A percentile compares a stretch with the other conserved stretches of the same genome.
Evolutionary conservation across 2,888 invertebrate species (phyloP).

Genomic region (Hylaea fasciaria): DNA sequence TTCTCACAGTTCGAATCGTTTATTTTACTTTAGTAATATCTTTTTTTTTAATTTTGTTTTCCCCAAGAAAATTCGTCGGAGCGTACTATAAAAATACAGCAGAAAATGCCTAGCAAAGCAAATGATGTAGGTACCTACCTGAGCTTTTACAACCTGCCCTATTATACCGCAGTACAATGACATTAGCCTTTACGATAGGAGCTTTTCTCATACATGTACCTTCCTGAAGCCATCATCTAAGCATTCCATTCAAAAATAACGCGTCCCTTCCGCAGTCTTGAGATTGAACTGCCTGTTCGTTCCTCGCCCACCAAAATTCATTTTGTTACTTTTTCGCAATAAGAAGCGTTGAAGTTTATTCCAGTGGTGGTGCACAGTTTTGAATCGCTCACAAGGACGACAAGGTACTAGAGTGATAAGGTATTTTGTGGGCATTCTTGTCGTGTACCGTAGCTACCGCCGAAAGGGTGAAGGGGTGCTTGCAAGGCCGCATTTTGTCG

Average conservation of each 20-base stretch:
- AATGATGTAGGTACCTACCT: neutral
- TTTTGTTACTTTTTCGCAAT: constrained; percentile 5
- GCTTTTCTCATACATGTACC: constrained; percentile 18
- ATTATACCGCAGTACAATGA: constrained; percentile 13
- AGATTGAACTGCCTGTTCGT: constrained; percentile 64
- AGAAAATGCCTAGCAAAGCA: neutral
- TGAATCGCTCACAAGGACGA: constrained; percentile 13
- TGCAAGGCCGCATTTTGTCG: constrained; percentile 65
- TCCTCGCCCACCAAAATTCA: constrained; percentile 27
- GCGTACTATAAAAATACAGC: no score
- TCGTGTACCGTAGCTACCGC: constrained; percentile 28
- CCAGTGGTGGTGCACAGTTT: neutral
- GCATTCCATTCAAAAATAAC: constrained; percentile 67
- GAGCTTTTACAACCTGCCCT: constrained; percentile 4
- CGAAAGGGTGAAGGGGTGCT: constrained; percentile 69
- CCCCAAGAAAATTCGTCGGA: no score
- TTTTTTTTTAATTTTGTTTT: no score
- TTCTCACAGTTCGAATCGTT: no score
- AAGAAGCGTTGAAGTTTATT: neutral
- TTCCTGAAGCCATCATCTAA: constrained; percentile 45
- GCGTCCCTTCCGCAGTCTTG: constrained; percentile 56
- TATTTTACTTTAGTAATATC: no score
- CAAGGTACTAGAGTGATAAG: constrained; percentile 16
- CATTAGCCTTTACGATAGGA: constrained; percentile 19
- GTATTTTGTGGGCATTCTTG: constrained; percentile 15